Percentiles rank a stretch among this genome's conserved stretches.
phyloP scores from a whole-genome alignment of 2,888 invertebrate species.

The Agrotis exclamationis region DNA sequence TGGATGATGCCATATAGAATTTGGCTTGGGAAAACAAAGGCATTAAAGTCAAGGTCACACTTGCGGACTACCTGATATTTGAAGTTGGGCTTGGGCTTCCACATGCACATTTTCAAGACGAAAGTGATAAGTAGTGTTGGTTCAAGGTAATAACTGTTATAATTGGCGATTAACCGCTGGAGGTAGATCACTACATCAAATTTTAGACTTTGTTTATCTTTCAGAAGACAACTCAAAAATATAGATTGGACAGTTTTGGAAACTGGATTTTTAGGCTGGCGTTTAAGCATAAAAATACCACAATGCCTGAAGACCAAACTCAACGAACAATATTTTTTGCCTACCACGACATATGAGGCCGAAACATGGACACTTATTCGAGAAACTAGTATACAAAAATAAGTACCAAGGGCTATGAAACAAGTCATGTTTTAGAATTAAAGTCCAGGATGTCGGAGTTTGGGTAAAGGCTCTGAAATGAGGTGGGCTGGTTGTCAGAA shows the following conservation, averaged over 20 bases:
- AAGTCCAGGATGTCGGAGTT: no score
- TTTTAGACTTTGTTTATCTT: neutral
- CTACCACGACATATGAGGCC: neutral
- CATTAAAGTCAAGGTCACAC: no score
- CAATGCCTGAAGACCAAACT: neutral
- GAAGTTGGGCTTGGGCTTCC: no score
- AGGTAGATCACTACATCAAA: neutral
- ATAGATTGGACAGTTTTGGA: neutral
- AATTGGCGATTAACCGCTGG: neutral
- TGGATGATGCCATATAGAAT: no score
- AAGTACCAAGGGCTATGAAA: neutral
- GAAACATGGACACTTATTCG: neutral
- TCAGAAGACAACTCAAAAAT: neutral
- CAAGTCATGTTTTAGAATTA: no score
- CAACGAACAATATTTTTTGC: neutral
- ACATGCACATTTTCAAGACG: no score
- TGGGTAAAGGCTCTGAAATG: no score
- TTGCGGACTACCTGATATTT: no score
- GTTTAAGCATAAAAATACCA: neutral
- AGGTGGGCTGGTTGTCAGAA: no score
- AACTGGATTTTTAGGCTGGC: neutral
- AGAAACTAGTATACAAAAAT: neutral
- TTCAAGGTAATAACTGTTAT: neutral
- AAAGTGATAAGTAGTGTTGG: neutral
- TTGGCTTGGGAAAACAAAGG: no score